phyloP scores from a whole-genome alignment of 2,888 invertebrate species.

The Euplagia quadripunctaria region DNA sequence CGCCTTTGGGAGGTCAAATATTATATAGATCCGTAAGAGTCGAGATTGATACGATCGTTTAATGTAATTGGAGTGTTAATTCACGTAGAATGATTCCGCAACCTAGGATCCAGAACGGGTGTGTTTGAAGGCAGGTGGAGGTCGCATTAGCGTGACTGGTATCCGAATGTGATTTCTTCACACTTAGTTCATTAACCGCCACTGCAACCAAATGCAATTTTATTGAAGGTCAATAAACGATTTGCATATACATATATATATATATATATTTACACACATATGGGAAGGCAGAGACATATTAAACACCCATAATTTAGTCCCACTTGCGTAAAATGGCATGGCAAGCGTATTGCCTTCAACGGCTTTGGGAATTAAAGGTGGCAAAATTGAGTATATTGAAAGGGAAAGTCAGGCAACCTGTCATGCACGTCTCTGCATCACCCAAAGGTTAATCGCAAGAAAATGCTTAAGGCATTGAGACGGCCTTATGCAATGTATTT shows the following conservation, averaged over 20 bases:
- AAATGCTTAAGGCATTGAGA: no score
- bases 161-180: constrained; percentile 77
- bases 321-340: no score
- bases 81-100: constrained; percentile 65
- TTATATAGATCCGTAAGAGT: constrained; percentile 40
- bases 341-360: no score
- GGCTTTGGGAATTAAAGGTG: no score
- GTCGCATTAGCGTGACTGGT: constrained; percentile 72
- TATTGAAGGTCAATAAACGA: background rate
- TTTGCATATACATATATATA: background rate
- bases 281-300: no score
- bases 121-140: constrained; percentile 55
- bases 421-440: no score
- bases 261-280: background rate
- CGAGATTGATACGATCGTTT: constrained; percentile 44
- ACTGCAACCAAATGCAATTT: constrained; percentile 60
- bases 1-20: constrained; percentile 49
- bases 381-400: no score
- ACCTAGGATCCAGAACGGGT: constrained; percentile 65
- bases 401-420: no score
- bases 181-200: constrained; percentile 81
- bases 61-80: constrained; percentile 55
- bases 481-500: no score
- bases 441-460: no score
- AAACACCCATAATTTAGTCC: no score